A percentile compares a stretch with the other conserved stretches of the same genome.
These are phyloP conservation scores for Hydropotes inermis DNA, from an alignment of 2,113 vertebrate species.

Conservation along the genomic window DNA sequence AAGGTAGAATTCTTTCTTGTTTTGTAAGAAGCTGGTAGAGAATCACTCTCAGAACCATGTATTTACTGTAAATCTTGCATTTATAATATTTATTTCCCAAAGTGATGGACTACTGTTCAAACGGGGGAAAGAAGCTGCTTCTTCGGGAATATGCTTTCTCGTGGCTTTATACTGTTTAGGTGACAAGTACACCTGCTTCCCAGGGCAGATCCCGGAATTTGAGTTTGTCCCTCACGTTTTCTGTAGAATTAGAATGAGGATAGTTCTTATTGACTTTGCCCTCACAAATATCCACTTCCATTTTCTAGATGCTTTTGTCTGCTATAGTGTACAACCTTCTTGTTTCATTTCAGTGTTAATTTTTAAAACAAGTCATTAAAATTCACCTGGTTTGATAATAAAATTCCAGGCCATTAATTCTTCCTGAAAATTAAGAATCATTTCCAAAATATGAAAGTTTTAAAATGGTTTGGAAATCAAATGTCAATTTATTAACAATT, in stretches of 20 bases:
- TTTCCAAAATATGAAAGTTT: conserved; percentile 8
- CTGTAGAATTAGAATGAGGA: not conserved
- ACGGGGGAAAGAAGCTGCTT: not conserved
- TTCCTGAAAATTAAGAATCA: conserved; percentile 6
- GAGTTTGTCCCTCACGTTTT: not conserved
- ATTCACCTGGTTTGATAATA: not conserved
- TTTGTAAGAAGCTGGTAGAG: not conserved
- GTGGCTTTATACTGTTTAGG: not conserved
- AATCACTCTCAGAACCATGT: not conserved
- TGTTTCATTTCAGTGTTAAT: not conserved
- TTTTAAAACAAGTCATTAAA: not conserved
- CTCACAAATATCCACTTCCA: not conserved
- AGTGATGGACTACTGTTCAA: not conserved
- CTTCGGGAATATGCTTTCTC: not conserved
- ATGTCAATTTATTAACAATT: not conserved
- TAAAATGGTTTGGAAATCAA: not conserved
- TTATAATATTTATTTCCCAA: not conserved
- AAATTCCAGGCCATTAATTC: not conserved
- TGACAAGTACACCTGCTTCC: not conserved
- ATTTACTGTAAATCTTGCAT: not conserved
- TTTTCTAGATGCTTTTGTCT: conserved; percentile 9
- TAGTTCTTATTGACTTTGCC: not conserved
- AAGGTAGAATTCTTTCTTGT: not conserved
- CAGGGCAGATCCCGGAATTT: not conserved
- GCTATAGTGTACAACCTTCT: not conserved